Evolutionary conservation across 2,113 vertebrate genomes (phyloP), one percentile per base, ranked within the genome.

Genomic region (Mesembrinibis cayennensis): DNA sequence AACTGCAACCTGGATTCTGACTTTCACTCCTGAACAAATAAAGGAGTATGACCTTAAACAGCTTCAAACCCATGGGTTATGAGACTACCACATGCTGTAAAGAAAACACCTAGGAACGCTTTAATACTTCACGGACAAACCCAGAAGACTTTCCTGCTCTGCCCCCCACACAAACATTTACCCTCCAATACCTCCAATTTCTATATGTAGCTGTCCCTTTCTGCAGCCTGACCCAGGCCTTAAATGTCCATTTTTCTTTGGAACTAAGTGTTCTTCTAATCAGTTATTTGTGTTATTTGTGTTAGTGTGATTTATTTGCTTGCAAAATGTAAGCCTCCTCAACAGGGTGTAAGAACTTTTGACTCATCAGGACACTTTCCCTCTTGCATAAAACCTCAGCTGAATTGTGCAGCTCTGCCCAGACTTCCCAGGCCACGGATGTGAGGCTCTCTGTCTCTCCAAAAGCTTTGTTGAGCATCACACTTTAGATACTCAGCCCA

Each of bases 341-440:
- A 8, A 34, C 4, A 16, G 19, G 7, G 17, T 40, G 23, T 30
- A 50, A 21, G 25, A 72, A 66, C 32, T 72, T 84, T 8, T 25
- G 36, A 61, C 34, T 44, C 0, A 0, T 50, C 17, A 27, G 34
- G 74, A 55, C 0, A 2, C 34, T 79, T 59, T 47, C 23, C 22
- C 19, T 93, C 59, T 50, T 74, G 45, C 9, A 21, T 36, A 36
- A 76, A 82, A 20, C 36, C 29, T 26, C 62, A 53, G 53, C 40
- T 90, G 78, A 66, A 56, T 29, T 2, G 1, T 38, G 26, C 40
- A 71, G 56, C 56, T 63, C 70, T 79, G 47, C 29, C 29, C 70
- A 63, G 47, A 79, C 23, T 16, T 40, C 62, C 18, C 0, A 1
- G 72, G 6, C 40, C 44, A 6, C 7, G 11, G 42, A 0, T 0